phyloP scores from a whole-genome alignment of 2,113 vertebrate species.

The Eidolon helvum region DNA sequence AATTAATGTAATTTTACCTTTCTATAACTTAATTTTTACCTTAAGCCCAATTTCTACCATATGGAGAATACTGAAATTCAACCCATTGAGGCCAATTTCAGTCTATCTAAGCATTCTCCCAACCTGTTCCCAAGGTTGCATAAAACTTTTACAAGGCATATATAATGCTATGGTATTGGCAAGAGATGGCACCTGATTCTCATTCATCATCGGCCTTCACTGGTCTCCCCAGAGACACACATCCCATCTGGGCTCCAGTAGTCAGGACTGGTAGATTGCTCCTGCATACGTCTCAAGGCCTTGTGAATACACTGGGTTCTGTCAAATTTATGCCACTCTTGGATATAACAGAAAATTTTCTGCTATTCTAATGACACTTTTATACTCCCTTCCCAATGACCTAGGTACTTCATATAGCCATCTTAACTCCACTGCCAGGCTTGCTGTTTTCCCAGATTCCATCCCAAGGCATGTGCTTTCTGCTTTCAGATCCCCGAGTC shows the following conservation, averaged over 20 bases:
- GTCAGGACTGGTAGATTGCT: not conserved
- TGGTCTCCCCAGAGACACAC: not conserved
- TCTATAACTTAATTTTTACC: constrained; percentile 8
- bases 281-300: not conserved
- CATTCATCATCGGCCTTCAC: not conserved
- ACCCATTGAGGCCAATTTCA: not conserved
- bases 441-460: not conserved
- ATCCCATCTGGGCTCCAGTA: not conserved
- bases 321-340: not conserved
- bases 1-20: constrained; percentile 25
- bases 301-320: not conserved
- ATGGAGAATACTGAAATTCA: not conserved
- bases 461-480: not conserved
- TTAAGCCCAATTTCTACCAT: constrained; percentile 5
- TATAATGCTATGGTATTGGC: not conserved
- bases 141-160: not conserved
- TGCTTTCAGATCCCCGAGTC: not conserved
- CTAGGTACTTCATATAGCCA: not conserved
- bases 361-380: not conserved
- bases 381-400: not conserved
- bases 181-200: not conserved
- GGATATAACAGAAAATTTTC: not conserved
- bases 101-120: not conserved
- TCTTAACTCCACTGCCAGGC: not conserved
- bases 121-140: not conserved